phyloP scores from a whole-genome alignment of 2,888 invertebrate genomes.

The Zaprionus obscuricornis region DNA sequence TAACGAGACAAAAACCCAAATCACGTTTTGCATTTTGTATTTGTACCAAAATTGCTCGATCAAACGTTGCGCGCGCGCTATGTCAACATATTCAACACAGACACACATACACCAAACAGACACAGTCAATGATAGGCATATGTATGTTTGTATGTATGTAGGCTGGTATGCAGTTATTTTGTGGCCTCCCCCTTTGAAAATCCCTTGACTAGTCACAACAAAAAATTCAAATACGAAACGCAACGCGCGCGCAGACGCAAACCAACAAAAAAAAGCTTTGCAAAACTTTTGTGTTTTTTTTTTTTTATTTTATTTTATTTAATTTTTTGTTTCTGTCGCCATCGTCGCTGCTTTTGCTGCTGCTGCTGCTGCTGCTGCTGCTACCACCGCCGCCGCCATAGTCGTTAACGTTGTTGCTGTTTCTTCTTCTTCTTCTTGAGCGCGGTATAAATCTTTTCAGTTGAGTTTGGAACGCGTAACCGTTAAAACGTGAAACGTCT shows the following conservation, averaged over 20 bases:
- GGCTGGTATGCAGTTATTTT: conserved; percentile 2
- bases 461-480: conserved; percentile 79
- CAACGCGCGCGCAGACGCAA: conserved; percentile 40
- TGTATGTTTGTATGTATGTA: not conserved
- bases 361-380: conserved; percentile 13
- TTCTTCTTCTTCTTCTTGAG: conserved; percentile 71
- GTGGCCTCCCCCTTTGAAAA: conserved; percentile 12
- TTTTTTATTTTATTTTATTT: conserved; percentile 19
- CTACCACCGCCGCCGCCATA: conserved; percentile 18
- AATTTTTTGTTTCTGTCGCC: conserved; percentile 34
- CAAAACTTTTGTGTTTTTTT: conserved; percentile 54
- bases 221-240: conserved; percentile 49
- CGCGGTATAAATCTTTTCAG: conserved; percentile 78
- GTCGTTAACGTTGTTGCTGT: not conserved
- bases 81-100: conserved; percentile 43
- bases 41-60: conserved; percentile 42
- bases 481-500: conserved; percentile 69
- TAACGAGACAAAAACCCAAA: conserved; percentile 30
- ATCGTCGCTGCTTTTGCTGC: conserved; percentile 17
- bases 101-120: conserved; percentile 4
- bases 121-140: too few relatives aligned
- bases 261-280: conserved; percentile 55
- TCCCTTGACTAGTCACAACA: not conserved
- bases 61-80: conserved; percentile 40
- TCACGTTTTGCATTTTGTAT: conserved; percentile 65